Evolutionary conservation across 2,113 vertebrate species (phyloP).

Genomic region (Sciurus niger): DNA sequence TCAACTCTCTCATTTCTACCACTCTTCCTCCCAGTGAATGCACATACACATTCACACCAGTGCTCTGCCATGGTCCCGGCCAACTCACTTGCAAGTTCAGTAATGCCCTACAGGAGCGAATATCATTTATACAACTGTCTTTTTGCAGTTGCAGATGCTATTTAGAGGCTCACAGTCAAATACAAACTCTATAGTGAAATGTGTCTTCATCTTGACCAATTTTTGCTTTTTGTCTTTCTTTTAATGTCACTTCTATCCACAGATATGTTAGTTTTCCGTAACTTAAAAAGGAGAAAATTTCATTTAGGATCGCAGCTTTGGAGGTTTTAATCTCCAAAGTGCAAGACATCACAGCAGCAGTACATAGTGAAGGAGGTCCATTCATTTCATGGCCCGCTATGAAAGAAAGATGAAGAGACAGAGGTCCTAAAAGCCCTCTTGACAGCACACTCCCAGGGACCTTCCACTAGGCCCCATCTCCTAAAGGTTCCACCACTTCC

Average conservation of each 20-base stretch:
- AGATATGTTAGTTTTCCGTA: background rate
- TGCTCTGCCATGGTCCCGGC: rapidly evolving
- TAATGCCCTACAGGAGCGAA: rapidly evolving
- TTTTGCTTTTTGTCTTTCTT: background rate
- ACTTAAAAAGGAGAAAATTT: background rate
- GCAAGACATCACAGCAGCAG: background rate
- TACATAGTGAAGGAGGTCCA: background rate
- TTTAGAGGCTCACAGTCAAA: background rate
- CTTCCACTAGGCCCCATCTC: too few relatives aligned
- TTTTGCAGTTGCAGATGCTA: background rate
- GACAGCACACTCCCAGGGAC: background rate
- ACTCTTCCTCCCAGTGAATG: background rate
- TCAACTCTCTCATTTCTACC: background rate
- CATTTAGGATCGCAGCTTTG: background rate
- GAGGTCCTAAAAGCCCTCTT: background rate
- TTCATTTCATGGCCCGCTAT: background rate
- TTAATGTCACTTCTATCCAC: background rate
- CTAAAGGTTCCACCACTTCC: background rate
- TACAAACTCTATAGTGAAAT: background rate
- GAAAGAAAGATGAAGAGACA: background rate
- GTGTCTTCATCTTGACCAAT: background rate
- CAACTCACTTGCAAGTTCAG: background rate
- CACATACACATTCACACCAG: background rate
- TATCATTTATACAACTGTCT: background rate
- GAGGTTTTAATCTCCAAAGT: background rate